Percentiles rank a stretch among this genome's conserved stretches.
Conservation (phyloP, 2,113 vertebrate genomes). For the Labeo catla region DNA sequence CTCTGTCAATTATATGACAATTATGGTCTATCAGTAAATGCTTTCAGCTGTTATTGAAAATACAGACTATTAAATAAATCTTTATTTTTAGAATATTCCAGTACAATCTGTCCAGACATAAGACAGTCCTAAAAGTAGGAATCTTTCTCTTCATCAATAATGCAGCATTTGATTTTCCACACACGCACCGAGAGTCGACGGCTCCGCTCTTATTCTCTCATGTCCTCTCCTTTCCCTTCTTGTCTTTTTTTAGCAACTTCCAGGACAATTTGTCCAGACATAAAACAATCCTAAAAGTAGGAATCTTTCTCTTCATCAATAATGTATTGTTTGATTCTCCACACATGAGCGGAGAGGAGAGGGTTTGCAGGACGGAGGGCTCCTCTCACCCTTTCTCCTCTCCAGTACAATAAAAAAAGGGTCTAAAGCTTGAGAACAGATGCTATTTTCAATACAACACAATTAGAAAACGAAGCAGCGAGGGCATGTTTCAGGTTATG, state of each 20-base stretch:
- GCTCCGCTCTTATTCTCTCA: not conserved
- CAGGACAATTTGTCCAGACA: slow-evolving; percentile 14
- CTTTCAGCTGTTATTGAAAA: not conserved
- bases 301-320: slow-evolving; percentile 19
- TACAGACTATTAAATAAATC: not conserved
- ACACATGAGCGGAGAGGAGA: not conserved
- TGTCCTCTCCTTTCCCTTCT: not conserved
- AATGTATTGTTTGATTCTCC: not conserved
- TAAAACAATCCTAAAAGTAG: slow-evolving; percentile 3
- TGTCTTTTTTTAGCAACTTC: slow-evolving; percentile 29
- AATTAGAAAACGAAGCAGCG: not conserved
- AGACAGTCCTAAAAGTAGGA: not conserved
- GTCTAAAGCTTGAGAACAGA: not conserved
- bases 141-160: not conserved
- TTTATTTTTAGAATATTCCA: not conserved
- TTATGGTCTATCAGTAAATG: not conserved
- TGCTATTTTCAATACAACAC: not conserved
- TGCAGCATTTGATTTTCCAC: not conserved
- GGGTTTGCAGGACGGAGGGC: not conserved
- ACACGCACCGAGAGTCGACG: not conserved
- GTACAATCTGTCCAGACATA: not conserved
- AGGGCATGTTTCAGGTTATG: not conserved
- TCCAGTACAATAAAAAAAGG: not conserved
- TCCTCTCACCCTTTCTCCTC: not conserved
- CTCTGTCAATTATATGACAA: too few relatives aligned